These are phyloP conservation scores for Melanostoma mellinum DNA, from an alignment of 2,888 invertebrate genomes.

Conservation along the genomic window DNA sequence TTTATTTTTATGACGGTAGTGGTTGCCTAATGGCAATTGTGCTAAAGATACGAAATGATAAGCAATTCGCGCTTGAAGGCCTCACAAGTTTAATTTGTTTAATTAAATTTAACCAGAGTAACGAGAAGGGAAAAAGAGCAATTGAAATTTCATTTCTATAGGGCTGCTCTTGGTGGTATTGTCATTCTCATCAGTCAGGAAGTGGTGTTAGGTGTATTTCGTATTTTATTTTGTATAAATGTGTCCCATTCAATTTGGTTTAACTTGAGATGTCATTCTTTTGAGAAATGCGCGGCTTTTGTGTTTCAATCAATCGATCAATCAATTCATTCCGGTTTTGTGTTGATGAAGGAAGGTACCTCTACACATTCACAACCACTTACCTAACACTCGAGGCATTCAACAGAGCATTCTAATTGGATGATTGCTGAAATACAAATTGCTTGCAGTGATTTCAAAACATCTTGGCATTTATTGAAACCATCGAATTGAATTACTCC, in stretches of 20 bases:
- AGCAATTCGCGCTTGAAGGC: conserved; percentile 65
- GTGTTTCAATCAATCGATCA: conserved; percentile 33
- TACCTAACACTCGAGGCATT: conserved; percentile 26
- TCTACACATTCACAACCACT: conserved; percentile 1
- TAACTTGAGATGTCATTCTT: conserved; percentile 14
- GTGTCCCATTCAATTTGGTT: not conserved
- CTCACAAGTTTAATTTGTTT: conserved; percentile 65
- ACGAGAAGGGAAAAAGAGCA: conserved; percentile 20
- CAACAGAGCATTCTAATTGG: conserved; percentile 46
- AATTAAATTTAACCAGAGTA: conserved; percentile 57
- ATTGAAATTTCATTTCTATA: conserved; percentile 36
- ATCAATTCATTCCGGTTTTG: conserved; percentile 34
- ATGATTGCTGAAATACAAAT: conserved; percentile 39
- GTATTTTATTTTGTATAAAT: conserved; percentile 2
- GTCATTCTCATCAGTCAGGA: not conserved
- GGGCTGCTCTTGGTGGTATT: too few relatives aligned
- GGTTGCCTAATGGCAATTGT: conserved; percentile 59
- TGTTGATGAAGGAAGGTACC: not conserved
- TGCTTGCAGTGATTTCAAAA: too few relatives aligned
- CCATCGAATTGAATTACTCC: too few relatives aligned
- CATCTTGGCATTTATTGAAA: too few relatives aligned
- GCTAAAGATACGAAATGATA: conserved; percentile 65
- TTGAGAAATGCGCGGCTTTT: not conserved
- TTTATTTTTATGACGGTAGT: conserved; percentile 53
- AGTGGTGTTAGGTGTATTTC: not conserved